Evolutionary conservation across 2,888 invertebrate species (phyloP).

Genomic region (Nephrotoma appendiculata): DNA sequence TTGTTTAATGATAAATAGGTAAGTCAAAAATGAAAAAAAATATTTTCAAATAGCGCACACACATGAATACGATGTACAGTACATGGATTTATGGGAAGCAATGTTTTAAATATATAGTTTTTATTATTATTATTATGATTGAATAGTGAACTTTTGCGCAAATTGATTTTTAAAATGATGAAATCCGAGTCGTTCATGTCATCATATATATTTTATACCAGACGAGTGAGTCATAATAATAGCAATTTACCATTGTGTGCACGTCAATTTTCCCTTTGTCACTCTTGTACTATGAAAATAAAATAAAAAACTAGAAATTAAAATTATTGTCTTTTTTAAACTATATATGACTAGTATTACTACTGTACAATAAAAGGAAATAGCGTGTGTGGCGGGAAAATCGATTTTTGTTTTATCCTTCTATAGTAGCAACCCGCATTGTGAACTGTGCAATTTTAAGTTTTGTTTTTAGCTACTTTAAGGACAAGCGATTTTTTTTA

Average conservation of each 20-base stretch:
- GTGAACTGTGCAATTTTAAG: too few relatives aligned
- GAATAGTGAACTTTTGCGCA: background rate
- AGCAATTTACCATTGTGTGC: background rate
- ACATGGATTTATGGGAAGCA: background rate
- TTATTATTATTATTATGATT: background rate
- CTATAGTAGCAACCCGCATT: too few relatives aligned
- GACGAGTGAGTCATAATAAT: background rate
- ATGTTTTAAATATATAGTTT: background rate
- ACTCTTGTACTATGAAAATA: background rate
- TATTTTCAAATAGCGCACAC: background rate
- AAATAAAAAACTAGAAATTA: background rate
- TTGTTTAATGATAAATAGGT: background rate
- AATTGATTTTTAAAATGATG: background rate
- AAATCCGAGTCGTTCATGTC: background rate
- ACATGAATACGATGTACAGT: background rate
- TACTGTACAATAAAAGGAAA: background rate
- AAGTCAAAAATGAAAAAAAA: background rate
- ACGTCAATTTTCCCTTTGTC: background rate
- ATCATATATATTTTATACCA: background rate
- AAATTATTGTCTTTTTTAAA: background rate
- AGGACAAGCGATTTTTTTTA: too few relatives aligned
- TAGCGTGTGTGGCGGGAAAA: background rate
- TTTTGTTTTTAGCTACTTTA: too few relatives aligned
- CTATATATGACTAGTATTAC: background rate
- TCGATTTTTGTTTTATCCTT: too few relatives aligned